Evolutionary conservation across 2,888 invertebrate species (phyloP).

Genomic region (Drosophila aldrichi): DNA sequence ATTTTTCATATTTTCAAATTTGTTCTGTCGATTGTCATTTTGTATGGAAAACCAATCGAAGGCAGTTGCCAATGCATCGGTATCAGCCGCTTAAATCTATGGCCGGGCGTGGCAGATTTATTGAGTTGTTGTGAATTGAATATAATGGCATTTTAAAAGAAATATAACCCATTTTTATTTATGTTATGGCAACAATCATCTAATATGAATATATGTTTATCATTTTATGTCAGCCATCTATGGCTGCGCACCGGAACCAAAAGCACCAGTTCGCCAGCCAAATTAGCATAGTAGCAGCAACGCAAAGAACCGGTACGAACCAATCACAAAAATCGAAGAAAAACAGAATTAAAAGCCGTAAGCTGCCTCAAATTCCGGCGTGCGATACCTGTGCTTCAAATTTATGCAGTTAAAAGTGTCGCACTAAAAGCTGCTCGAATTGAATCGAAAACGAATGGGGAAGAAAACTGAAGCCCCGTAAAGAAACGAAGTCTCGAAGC

Average conservation of each 20-base stretch:
- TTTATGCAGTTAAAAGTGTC: slow-evolving; percentile 56
- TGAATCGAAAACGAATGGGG: slow-evolving; percentile 7
- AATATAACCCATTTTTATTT: slow-evolving; percentile 37
- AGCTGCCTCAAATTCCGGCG: slow-evolving; percentile 69
- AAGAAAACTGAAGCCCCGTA: background rate
- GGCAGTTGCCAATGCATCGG: slow-evolving; percentile 1
- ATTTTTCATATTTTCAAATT: background rate
- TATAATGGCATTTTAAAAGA: slow-evolving; percentile 40
- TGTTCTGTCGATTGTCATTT: slow-evolving; percentile 49
- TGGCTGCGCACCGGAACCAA: slow-evolving; percentile 65
- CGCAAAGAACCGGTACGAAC: slow-evolving; percentile 27
- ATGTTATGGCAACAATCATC: slow-evolving; percentile 48
- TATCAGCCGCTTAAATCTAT: slow-evolving; percentile 31
- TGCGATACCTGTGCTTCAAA: slow-evolving; percentile 51
- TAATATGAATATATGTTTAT: slow-evolving; percentile 48
- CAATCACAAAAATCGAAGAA: slow-evolving; percentile 22
- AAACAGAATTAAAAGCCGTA: slow-evolving; percentile 60
- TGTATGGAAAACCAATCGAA: slow-evolving; percentile 17
- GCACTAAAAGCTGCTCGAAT: slow-evolving; percentile 32
- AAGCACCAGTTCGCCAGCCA: slow-evolving; percentile 25
- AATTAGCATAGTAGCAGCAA: slow-evolving; percentile 62
- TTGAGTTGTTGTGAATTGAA: slow-evolving; percentile 40
- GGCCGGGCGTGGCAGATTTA: slow-evolving; percentile 60
- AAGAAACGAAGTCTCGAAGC: slow-evolving; percentile 12
- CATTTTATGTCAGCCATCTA: slow-evolving; percentile 42